Conservation (phyloP, 2,888 invertebrate genomes). For the Orthosia gothica region DNA sequence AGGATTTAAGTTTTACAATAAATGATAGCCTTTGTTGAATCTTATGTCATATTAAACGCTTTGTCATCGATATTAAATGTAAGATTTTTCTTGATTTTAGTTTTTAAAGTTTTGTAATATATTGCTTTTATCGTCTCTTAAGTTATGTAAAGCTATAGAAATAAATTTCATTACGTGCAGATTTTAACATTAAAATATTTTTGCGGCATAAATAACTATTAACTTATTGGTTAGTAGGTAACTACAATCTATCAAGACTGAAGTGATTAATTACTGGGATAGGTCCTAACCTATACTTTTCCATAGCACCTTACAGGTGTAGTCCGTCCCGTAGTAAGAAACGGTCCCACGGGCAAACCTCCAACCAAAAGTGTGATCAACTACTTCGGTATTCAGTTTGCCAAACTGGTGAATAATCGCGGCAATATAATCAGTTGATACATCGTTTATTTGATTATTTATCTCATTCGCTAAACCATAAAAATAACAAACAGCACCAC, state of each 20-base stretch:
- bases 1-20: constrained; percentile 53
- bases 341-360: background rate
- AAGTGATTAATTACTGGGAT: background rate
- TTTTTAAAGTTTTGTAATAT: constrained; percentile 7
- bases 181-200: background rate
- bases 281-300: background rate
- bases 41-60: constrained; percentile 55
- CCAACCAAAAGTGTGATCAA: background rate
- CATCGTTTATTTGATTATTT: constrained; percentile 35
- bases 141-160: background rate
- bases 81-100: constrained; percentile 22
- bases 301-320: background rate
- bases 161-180: background rate
- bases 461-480: constrained; percentile 79
- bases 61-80: constrained; percentile 41
- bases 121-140: background rate
- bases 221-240: background rate
- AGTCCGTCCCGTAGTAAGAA: background rate
- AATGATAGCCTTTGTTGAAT: constrained; percentile 61
- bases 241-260: background rate
- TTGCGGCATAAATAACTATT: background rate
- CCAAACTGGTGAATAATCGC: constrained; percentile 41
- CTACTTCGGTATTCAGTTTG: constrained; percentile 29
- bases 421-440: constrained; percentile 41
- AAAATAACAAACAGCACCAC: constrained; percentile 72